These are phyloP conservation scores for Rhinogobio ventralis DNA, from an alignment of 2,797 vertebrate genomes.

Conservation along the genomic window DNA sequence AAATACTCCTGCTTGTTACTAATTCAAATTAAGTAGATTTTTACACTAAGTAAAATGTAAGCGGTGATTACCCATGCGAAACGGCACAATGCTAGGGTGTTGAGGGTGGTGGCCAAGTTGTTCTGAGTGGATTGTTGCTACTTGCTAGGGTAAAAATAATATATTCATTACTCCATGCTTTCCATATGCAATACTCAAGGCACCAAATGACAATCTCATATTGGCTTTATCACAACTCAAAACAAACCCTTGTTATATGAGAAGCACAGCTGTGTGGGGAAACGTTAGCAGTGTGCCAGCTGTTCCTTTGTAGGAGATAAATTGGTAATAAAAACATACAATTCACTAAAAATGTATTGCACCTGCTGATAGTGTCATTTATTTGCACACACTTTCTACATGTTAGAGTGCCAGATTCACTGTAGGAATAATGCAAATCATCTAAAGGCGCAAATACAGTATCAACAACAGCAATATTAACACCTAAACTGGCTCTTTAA, in stretches of 20 bases:
- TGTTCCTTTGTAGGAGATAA: constrained; percentile 10
- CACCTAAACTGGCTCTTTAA: not conserved
- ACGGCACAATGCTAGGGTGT: not conserved
- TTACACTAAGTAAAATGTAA: not conserved
- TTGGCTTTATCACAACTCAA: constrained; percentile 65
- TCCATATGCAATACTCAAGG: constrained; percentile 65
- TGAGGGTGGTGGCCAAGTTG: not conserved
- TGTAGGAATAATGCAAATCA: not conserved
- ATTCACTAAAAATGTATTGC: not conserved
- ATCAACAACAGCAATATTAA: not conserved
- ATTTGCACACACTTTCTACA: not conserved
- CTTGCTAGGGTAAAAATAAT: not conserved
- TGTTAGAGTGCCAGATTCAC: not conserved
- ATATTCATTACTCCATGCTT: constrained; percentile 45
- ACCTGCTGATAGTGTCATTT: not conserved
- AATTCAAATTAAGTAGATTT: constrained; percentile 1
- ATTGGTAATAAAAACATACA: not conserved
- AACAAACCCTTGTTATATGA: constrained; percentile 67
- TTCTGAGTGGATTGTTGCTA: not conserved
- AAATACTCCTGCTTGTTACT: constrained; percentile 7
- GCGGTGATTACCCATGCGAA: not conserved
- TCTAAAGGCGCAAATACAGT: not conserved
- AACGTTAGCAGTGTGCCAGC: constrained; percentile 16
- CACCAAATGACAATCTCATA: constrained; percentile 63
- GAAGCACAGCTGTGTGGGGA: constrained; percentile 66